Conservation (phyloP, 2,888 invertebrate genomes). For the Adelphocoris suturalis region DNA sequence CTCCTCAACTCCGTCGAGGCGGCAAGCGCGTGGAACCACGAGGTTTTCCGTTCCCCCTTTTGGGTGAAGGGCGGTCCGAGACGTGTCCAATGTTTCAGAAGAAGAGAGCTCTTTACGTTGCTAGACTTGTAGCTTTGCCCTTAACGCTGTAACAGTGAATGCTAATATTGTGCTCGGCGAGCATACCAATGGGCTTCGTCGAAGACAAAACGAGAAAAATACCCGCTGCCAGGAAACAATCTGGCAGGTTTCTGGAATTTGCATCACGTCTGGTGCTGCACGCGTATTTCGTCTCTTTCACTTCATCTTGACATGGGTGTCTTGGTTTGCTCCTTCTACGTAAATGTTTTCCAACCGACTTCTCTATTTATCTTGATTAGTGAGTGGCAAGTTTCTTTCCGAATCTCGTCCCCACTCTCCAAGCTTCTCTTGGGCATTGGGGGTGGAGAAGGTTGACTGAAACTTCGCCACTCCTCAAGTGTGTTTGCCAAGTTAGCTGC, state of each 20-base stretch:
- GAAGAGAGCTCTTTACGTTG: slow-evolving; percentile 31
- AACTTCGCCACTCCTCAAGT: slow-evolving; percentile 7
- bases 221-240: slow-evolving; percentile 35
- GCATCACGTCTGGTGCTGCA: slow-evolving; percentile 37
- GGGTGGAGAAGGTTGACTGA: neutral
- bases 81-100: slow-evolving; percentile 34
- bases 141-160: slow-evolving; percentile 47
- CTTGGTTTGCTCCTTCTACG: neutral
- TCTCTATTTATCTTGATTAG: slow-evolving; percentile 20
- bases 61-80: neutral
- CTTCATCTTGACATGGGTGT: slow-evolving; percentile 6
- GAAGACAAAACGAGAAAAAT: slow-evolving; percentile 41
- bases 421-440: neutral
- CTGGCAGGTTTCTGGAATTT: slow-evolving; percentile 48
- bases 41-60: neutral
- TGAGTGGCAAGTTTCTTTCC: slow-evolving; percentile 31
- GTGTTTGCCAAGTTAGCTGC: neutral
- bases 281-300: slow-evolving; percentile 4
- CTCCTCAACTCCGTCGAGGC: neutral
- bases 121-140: slow-evolving; percentile 23
- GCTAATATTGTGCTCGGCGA: slow-evolving; percentile 36
- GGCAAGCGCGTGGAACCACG: slow-evolving; percentile 7
- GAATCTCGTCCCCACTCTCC: neutral
- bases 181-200: slow-evolving; percentile 25
- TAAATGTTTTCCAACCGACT: slow-evolving; percentile 12